These are phyloP conservation scores for Drosophila serrata DNA, from an alignment of 1,140 invertebrate species.

Conservation along the genomic window DNA sequence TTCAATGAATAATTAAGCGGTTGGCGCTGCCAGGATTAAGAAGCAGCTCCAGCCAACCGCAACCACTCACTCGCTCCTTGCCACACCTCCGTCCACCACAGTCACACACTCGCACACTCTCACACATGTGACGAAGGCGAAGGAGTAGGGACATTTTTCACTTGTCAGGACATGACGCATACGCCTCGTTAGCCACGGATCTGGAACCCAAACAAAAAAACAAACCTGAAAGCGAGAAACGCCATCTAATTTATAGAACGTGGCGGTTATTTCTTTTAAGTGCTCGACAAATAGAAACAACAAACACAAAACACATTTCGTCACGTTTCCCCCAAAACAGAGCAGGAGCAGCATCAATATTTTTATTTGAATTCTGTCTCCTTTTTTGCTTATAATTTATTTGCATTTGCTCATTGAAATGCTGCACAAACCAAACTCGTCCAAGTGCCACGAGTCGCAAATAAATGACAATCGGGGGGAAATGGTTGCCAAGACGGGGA, in stretches of 20 bases:
- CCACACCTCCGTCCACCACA: slow-evolving; percentile 6
- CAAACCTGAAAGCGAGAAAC: slow-evolving; percentile 60
- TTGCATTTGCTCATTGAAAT: slow-evolving; percentile 83
- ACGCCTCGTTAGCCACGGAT: slow-evolving; percentile 54
- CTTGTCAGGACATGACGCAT: slow-evolving; percentile 51
- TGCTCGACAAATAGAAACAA: slow-evolving; percentile 57
- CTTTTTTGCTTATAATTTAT: slow-evolving; percentile 79
- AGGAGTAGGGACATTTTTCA: slow-evolving; percentile 58
- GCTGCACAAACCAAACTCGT: slow-evolving; percentile 69
- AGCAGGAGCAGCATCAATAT: slow-evolving; percentile 75
- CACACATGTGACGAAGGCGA: slow-evolving; percentile 24
- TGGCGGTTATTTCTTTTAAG: slow-evolving; percentile 64
- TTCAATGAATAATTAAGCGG: slow-evolving; percentile 83
- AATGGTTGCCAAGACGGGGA: background rate
- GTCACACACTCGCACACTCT: slow-evolving; percentile 1
- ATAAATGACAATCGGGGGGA: slow-evolving; percentile 72
- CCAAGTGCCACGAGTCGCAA: slow-evolving; percentile 64
- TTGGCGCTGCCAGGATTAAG: slow-evolving; percentile 70
- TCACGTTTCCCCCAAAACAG: slow-evolving; percentile 51
- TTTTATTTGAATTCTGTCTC: slow-evolving; percentile 58
- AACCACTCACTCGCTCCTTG: slow-evolving; percentile 52
- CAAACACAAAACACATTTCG: slow-evolving; percentile 60
- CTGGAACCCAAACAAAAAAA: slow-evolving; percentile 42
- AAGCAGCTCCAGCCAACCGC: slow-evolving; percentile 41
- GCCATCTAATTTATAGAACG: slow-evolving; percentile 80